Evolutionary conservation across 1,140 invertebrate genomes (phyloP), one percentile per base, ranked within the genome.

Genomic region (Nilaparvata lugens): DNA sequence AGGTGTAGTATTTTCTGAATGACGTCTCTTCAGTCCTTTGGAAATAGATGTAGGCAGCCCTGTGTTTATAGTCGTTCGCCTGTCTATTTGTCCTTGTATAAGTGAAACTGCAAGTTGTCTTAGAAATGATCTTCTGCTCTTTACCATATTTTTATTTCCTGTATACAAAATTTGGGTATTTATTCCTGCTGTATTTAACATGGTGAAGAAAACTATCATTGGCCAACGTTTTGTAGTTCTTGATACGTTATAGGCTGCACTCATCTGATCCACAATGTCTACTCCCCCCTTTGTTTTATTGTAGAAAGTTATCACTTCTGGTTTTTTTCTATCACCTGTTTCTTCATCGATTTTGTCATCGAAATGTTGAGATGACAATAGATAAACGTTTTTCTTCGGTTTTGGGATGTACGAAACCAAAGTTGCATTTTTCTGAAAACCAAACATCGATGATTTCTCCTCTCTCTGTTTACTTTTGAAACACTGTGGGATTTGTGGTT

Each of bases 271-370:
- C 9, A 71, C 62, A 6, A 55, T 64, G 60, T 75, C 76, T 0
- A 75, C 72, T 21, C 69, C 72, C 25, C 63, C 65, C 68, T 77
- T 76, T 11, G 69, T 71, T 31, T 40, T 11, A 60, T 77, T 72
- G 45, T 76, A 75, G 61, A 64, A 67, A 7, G 59, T 66, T 16
- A 75, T 68, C 13, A 75, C 70, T 40, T 69, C 67, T 23, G 74
- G 72, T 61, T 74, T 75, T n/a, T 63, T 51, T 35, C 62, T 23
- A 9, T 66, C 62, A 38, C 40, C 42, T 24, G 52, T 61, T 42
- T 56, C 48, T 31, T 61, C 51, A 56, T 65, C 63, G 19, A 66
- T 64, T n/a, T 23, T 38, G 40, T 59, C 60, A 62, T 64, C 62
- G 21, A 58, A 14, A 56, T 71, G 68, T 43, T 66, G 56, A 9